A percentile compares a stretch with the other conserved stretches of the same genome.
These are phyloP conservation scores for Chymomyza costata DNA, from an alignment of 1,140 invertebrate genomes.

Conservation along the genomic window DNA sequence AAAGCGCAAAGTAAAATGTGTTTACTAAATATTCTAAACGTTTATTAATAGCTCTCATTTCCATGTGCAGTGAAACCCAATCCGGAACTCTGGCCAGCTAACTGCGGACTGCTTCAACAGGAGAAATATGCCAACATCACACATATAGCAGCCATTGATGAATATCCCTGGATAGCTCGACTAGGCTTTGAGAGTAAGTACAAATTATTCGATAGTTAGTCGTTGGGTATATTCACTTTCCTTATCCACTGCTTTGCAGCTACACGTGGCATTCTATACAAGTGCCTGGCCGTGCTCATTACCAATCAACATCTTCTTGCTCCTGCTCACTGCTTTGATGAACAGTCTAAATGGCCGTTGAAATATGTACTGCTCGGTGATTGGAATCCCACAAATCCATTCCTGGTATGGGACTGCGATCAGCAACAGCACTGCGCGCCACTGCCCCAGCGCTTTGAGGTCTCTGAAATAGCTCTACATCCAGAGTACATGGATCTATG, in stretches of 20 bases:
- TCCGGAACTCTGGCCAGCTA: conserved; percentile 14
- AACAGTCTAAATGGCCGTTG: background rate
- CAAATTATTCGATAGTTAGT: too few species aligned
- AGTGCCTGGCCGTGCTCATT: conserved; percentile 27
- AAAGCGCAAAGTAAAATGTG: too few species aligned
- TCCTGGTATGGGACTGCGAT: conserved; percentile 13
- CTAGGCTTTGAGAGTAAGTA: conserved; percentile 29
- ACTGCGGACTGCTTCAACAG: too few species aligned
- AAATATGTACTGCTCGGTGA: conserved; percentile 19
- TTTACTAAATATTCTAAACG: too few species aligned
- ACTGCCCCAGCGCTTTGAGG: background rate
- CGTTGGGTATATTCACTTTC: too few species aligned
- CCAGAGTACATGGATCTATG: conserved; percentile 9
- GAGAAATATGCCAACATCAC: conserved; percentile 3
- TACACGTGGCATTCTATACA: conserved; percentile 19
- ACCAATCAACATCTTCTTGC: conserved; percentile 17
- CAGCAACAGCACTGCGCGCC: conserved; percentile 4
- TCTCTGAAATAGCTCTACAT: conserved; percentile 25
- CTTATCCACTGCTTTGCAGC: conserved; percentile 1
- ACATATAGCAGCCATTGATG: background rate
- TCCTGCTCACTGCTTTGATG: conserved; percentile 22
- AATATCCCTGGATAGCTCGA: conserved; percentile 21
- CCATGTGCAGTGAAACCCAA: too few species aligned
- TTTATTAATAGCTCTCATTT: too few species aligned
- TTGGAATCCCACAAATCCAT: conserved; percentile 29